Evolutionary conservation across 1,140 invertebrate species (phyloP).

Genomic region (Acyrthosiphon pisum): DNA sequence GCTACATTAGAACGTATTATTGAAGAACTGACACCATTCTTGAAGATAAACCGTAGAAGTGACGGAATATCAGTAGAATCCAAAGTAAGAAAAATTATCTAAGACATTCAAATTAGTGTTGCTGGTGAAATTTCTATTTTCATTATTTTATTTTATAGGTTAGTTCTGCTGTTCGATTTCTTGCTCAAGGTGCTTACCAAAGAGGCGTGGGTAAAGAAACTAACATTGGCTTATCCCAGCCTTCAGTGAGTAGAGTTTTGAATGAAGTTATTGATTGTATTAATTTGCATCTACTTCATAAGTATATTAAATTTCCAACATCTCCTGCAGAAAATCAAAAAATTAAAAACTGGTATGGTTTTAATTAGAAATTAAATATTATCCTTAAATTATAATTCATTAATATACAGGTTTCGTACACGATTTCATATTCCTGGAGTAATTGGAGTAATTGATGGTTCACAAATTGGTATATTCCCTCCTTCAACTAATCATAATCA

Average conservation of each 20-base stretch:
- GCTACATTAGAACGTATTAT: neutral
- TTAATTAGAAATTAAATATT: neutral
- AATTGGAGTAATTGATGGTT: conserved; percentile 9
- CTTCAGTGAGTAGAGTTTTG: conserved; percentile 24
- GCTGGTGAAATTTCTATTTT: neutral
- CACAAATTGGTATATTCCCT: conserved; percentile 26
- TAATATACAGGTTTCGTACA: neutral
- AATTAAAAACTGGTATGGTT: neutral
- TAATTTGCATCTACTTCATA: neutral
- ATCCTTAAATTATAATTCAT: neutral
- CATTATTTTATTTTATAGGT: neutral
- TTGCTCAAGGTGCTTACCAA: conserved; percentile 26
- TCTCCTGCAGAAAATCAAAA: neutral
- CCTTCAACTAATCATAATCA: conserved; percentile 31
- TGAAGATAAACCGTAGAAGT: conserved; percentile 17
- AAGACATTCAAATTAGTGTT: neutral
- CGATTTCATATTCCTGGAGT: neutral
- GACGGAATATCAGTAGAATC: conserved; percentile 45
- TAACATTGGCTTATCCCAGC: conserved; percentile 1
- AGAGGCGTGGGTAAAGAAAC: neutral
- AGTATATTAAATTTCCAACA: conserved; percentile 26
- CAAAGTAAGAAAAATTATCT: neutral
- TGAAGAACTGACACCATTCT: conserved; percentile 22
- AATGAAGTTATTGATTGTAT: conserved; percentile 31
- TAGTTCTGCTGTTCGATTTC: neutral